Percentiles rank a stretch among this genome's conserved stretches.
Evolutionary conservation across 2,797 vertebrate species (phyloP).

Genomic region (Furcifer pardalis): DNA sequence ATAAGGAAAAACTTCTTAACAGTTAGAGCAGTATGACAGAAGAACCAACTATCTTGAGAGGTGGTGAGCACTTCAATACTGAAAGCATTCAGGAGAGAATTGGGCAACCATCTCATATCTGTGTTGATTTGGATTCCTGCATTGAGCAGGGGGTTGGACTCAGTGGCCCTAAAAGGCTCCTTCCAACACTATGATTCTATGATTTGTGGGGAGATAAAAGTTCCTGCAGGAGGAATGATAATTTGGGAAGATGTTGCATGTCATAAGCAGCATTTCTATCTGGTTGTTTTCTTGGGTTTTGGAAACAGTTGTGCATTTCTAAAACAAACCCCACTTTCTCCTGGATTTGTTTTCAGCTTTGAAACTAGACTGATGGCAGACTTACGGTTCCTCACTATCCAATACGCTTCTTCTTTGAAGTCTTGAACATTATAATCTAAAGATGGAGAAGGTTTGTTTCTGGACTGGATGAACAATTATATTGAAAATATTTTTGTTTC

Average conservation of each 20-base stretch:
- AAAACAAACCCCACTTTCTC: neutral
- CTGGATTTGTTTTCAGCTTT: neutral
- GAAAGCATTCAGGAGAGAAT: no score
- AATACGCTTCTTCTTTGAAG: neutral
- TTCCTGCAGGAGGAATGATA: neutral
- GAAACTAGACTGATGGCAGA: neutral
- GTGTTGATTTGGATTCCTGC: no score
- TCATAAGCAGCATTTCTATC: neutral
- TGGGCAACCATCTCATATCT: no score
- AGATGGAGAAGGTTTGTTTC: neutral
- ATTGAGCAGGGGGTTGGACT: no score
- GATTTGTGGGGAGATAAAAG: neutral
- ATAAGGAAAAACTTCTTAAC: no score
- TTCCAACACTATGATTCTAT: no score
- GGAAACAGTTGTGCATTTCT: neutral
- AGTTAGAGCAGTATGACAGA: no score
- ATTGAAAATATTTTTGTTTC: slow-evolving; percentile 28
- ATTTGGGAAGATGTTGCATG: neutral
- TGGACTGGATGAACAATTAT: neutral
- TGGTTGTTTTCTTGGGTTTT: neutral
- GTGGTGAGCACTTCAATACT: no score
- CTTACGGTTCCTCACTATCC: neutral
- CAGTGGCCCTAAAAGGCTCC: no score
- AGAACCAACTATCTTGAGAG: no score
- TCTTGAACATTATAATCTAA: neutral